These are phyloP conservation scores for Cassiopea xamachana DNA, from an alignment of 30 jellyfish, hydroid and myxozoan species.

Conservation along the genomic window DNA sequence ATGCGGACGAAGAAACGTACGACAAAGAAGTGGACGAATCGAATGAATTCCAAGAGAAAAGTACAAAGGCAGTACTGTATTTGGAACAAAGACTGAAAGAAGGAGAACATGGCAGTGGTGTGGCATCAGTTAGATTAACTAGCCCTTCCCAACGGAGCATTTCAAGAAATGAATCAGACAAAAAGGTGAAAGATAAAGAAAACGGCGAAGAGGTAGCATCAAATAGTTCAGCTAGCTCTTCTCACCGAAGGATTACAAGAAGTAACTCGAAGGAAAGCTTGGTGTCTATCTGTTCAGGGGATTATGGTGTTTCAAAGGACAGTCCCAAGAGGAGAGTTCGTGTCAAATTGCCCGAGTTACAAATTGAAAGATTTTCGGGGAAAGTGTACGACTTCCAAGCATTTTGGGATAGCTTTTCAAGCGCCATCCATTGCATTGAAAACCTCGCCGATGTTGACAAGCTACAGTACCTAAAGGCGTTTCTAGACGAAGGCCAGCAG, in stretches of 20 bases:
- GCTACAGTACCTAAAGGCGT: slow-evolving; percentile 37
- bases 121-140: no score
- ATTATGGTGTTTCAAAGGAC: background rate
- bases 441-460: slow-evolving; percentile 54
- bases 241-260: background rate
- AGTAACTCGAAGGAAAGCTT: background rate
- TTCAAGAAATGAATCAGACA: no score
- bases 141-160: no score
- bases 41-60: no score
- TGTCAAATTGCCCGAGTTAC: slow-evolving; percentile 46
- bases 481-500: slow-evolving; percentile 9
- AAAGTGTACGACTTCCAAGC: slow-evolving; percentile 10
- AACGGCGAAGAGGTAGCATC: no score
- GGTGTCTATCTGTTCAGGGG: background rate
- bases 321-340: slow-evolving; percentile 13
- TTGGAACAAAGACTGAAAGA: no score
- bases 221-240: no score
- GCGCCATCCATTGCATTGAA: slow-evolving; percentile 49
- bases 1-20: no score
- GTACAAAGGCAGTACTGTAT: no score
- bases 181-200: no score
- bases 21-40: no score
- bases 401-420: slow-evolving; percentile 35
- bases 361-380: slow-evolving; percentile 25
- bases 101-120: no score